phyloP scores from a whole-genome alignment of 2,113 vertebrate genomes.

The Pterocles burchelli region DNA sequence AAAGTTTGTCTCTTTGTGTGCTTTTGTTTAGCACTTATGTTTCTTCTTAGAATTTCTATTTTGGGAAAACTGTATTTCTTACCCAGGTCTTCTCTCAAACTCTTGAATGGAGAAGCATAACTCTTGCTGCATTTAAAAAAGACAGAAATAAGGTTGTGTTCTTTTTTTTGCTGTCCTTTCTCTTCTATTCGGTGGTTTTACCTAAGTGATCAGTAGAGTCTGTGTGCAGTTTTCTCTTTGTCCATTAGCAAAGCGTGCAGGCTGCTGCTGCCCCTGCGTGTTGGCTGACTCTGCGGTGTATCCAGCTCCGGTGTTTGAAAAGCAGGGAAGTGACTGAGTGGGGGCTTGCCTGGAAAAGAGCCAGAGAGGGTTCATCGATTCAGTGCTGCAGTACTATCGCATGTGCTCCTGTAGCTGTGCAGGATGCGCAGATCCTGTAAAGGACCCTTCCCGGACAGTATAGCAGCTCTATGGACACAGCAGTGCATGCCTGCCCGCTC shows the following conservation, averaged over 20 bases:
- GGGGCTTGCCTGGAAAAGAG: slow-evolving; percentile 33
- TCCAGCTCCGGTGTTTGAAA: slow-evolving; percentile 16
- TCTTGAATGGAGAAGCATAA: neutral
- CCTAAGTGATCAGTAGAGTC: neutral
- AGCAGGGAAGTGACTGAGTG: slow-evolving; percentile 28
- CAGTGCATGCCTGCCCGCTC: accelerated
- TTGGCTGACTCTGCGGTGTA: slow-evolving; percentile 23
- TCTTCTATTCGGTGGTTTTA: neutral
- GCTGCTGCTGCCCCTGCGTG: slow-evolving; percentile 3
- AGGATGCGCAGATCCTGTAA: neutral
- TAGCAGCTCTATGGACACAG: neutral
- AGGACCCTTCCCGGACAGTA: neutral
- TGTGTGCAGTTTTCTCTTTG: neutral
- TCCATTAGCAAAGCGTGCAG: neutral
- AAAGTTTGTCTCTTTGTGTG: neutral
- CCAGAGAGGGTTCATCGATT: slow-evolving; percentile 41
- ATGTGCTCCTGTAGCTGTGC: neutral
- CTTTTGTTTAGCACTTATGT: neutral
- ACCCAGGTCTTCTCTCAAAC: neutral
- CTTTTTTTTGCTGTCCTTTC: neutral
- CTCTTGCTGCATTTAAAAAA: neutral
- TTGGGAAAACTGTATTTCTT: neutral
- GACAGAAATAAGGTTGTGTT: neutral
- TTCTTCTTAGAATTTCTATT: neutral
- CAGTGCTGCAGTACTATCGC: neutral